phyloP scores from a whole-genome alignment of 2,888 invertebrate species.

The Xylophagus ater region DNA sequence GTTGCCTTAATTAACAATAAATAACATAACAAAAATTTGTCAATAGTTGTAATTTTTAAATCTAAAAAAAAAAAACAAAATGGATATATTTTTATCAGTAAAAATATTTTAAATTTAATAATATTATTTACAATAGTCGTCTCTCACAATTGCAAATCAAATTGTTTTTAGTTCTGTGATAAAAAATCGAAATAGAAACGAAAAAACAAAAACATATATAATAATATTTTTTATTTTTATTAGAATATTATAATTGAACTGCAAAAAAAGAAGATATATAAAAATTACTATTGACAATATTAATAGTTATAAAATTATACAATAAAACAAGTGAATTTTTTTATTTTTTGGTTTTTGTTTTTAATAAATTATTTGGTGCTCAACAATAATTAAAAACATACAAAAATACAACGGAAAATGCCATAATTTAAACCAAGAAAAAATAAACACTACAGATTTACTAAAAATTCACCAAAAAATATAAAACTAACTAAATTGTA shows the following conservation, averaged over 20 bases:
- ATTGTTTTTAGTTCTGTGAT: not conserved
- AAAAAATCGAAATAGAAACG: conserved; percentile 2
- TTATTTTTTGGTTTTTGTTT: too few species aligned
- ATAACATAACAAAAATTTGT: conserved; percentile 8
- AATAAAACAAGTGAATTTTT: conserved; percentile 12
- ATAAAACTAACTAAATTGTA: not conserved
- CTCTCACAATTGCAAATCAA: not conserved
- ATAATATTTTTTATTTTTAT: not conserved
- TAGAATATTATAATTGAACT: not conserved
- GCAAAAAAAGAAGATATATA: conserved; percentile 4
- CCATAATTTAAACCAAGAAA: not conserved
- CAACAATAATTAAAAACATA: conserved; percentile 5
- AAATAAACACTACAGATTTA: not conserved
- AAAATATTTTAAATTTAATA: too few species aligned
- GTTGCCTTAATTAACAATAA: conserved; percentile 17
- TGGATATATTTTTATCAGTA: conserved; percentile 6
- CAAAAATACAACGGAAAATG: conserved; percentile 8
- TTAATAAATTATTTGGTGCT: conserved; percentile 13
- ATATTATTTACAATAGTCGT: too few species aligned
- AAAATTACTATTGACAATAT: conserved; percentile 3
- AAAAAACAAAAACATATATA: not conserved
- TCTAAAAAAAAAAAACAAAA: conserved; percentile 4
- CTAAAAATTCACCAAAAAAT: not conserved
- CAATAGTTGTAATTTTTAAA: conserved; percentile 7
- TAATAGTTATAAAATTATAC: conserved; percentile 12